Evolutionary conservation across 2,797 vertebrate genomes (phyloP).

Genomic region (Pelobates cultripes): DNA sequence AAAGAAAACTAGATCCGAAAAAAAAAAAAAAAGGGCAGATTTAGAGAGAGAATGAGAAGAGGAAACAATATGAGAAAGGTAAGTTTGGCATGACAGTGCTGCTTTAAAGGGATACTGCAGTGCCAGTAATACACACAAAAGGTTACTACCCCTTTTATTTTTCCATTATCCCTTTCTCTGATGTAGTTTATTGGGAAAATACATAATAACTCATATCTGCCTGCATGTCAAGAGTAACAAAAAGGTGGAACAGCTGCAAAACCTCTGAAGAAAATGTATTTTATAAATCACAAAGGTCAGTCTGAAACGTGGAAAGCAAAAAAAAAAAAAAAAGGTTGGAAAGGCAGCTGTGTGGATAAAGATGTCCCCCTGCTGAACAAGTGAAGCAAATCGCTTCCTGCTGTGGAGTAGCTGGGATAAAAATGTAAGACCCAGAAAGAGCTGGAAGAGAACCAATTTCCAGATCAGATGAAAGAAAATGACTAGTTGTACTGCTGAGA

Average conservation of each 20-base stretch:
- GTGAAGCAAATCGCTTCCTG: constrained; percentile 2
- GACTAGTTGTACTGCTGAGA: neutral
- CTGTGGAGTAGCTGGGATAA: neutral
- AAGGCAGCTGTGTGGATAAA: neutral
- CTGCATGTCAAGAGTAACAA: neutral
- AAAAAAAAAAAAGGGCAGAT: too few relatives aligned
- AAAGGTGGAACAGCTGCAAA: neutral
- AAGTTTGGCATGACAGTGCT: too few relatives aligned
- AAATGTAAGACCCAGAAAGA: neutral
- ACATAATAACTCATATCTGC: neutral
- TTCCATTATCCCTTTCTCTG: too few relatives aligned
- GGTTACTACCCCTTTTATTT: too few relatives aligned
- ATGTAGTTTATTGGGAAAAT: too few relatives aligned
- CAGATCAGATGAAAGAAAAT: neutral
- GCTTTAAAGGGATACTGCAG: too few relatives aligned
- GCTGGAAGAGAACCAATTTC: neutral
- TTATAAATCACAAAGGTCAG: neutral
- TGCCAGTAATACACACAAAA: too few relatives aligned
- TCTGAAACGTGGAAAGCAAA: neutral
- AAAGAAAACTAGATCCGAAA: too few relatives aligned
- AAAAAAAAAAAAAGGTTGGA: neutral
- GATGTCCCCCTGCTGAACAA: neutral
- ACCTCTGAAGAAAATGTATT: neutral
- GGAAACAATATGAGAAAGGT: too few relatives aligned
- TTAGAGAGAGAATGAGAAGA: too few relatives aligned